Evolutionary conservation across 2,888 invertebrate genomes (phyloP).

Genomic region (Calliphora vomitoria): DNA sequence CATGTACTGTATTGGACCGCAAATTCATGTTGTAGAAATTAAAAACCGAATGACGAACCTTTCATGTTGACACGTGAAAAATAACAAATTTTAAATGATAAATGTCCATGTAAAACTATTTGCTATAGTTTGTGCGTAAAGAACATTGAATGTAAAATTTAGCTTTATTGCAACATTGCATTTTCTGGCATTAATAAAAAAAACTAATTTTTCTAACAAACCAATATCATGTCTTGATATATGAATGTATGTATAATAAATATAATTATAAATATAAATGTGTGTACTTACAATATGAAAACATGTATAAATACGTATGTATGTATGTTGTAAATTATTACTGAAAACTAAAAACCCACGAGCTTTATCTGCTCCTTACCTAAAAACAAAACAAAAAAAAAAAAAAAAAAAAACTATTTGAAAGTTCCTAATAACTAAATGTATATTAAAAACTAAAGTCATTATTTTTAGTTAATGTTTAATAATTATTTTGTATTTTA

Average conservation of each 20-base stretch:
- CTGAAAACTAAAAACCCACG: constrained; percentile 31
- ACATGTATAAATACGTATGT: constrained; percentile 45
- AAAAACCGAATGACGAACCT: too few relatives aligned
- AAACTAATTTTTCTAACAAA: too few relatives aligned
- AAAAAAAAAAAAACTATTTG: constrained; percentile 36
- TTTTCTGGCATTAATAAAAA: too few relatives aligned
- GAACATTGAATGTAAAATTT: too few relatives aligned
- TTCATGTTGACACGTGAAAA: too few relatives aligned
- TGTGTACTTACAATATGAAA: neutral
- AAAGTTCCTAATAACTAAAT: constrained; percentile 29
- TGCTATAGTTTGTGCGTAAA: too few relatives aligned
- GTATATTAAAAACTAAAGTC: neutral
- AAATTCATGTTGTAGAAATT: too few relatives aligned
- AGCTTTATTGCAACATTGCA: too few relatives aligned
- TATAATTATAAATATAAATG: neutral
- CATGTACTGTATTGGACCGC: too few relatives aligned
- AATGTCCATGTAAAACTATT: too few relatives aligned
- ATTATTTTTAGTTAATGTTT: constrained; percentile 9
- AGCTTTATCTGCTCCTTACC: constrained; percentile 26
- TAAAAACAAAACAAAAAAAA: too few relatives aligned
- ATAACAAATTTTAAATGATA: too few relatives aligned
- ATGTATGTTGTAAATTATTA: constrained; percentile 54
- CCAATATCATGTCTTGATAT: neutral
- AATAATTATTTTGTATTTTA: constrained; percentile 26
- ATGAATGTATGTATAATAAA: neutral